Base-by-base conservation (phyloP, 2,797 vertebrate genomes). In the Malacoraja senta region DNA sequence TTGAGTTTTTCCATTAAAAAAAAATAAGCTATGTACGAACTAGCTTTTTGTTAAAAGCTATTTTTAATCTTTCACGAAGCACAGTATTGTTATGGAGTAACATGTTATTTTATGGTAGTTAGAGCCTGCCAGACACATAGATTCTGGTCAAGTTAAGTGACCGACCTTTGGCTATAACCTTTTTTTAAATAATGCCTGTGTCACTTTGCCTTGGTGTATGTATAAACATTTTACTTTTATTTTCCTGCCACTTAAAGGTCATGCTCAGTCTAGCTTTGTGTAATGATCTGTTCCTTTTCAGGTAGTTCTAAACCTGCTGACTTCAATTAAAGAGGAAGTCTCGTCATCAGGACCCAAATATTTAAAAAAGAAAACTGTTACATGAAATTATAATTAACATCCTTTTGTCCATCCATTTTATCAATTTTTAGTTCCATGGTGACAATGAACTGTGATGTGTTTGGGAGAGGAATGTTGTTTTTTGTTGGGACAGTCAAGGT, bases 71-170 rank as follows among this genome's bases (percentile, higher is more conserved):
- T 98, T 96, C 98, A 96, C 96, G 96, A 91, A 98, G 97, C 97
- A 97, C 99, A 99, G 98, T 97, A 96, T 97, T 97, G 97, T 96
- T 99, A 98, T 96, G 97, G 97, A 96, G 96, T 96, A 97, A 96
- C 97, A 96, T 63, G 93, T 96, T 93, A 96, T 97, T 96, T 96
- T 96, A 96, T 96, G 95, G 95, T 97, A 96, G 96, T 96, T 97
- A 95, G 95, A 96, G 94, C 96, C 96, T 96, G 96, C 96, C 95
- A 93, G 81, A 95, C 96, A 96, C 95, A 96, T 96, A 96, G 95
- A 96, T 96, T 94, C 95, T 96, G 96, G 95, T 96, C 96, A 95
- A 94, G 95, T 94, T 91, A 38, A 94, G 95, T 96, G 95, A 95
- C 93, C 93, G 96, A 95, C 94, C 94, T 95, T 93, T 94, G 0